Evolutionary conservation across 2,797 vertebrate species (phyloP).

Genomic region (Lepidocolaptes lacrymiger): DNA sequence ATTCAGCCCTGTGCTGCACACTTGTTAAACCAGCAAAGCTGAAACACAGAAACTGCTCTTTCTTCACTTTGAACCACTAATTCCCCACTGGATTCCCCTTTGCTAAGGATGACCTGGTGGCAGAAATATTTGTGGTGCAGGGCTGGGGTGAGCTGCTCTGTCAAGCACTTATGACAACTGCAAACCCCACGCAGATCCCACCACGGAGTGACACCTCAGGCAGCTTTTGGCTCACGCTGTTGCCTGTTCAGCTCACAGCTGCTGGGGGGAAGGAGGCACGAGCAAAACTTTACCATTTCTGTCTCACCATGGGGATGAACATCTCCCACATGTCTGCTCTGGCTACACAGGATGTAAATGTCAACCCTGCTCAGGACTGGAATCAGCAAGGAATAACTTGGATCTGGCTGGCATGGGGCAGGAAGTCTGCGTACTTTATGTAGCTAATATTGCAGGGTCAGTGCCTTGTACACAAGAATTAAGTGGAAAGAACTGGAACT

Average conservation of each 20-base stretch:
- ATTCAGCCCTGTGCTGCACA: background rate
- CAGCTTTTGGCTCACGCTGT: background rate
- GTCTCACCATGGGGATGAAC: background rate
- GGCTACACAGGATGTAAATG: background rate
- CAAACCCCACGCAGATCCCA: background rate
- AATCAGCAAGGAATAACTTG: background rate
- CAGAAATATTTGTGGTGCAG: background rate
- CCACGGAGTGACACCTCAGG: accelerated
- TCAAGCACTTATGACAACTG: accelerated
- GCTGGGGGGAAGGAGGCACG: background rate
- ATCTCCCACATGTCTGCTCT: background rate
- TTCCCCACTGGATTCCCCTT: background rate
- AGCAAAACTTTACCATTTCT: background rate
- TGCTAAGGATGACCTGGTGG: background rate
- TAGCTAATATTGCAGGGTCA: background rate
- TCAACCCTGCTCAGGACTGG: background rate
- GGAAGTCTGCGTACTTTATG: background rate
- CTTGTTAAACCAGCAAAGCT: background rate
- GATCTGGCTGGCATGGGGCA: background rate
- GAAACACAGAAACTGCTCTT: background rate
- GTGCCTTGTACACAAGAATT: background rate
- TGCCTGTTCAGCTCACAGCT: accelerated
- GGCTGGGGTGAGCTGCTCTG: background rate
- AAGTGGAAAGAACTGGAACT: background rate
- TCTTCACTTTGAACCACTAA: accelerated